Evolutionary conservation across 37 sponge, comb jelly and placozoan species (phyloP), one percentile per base, ranked within the genome.

Genomic region (Haliclona indistincta): DNA sequence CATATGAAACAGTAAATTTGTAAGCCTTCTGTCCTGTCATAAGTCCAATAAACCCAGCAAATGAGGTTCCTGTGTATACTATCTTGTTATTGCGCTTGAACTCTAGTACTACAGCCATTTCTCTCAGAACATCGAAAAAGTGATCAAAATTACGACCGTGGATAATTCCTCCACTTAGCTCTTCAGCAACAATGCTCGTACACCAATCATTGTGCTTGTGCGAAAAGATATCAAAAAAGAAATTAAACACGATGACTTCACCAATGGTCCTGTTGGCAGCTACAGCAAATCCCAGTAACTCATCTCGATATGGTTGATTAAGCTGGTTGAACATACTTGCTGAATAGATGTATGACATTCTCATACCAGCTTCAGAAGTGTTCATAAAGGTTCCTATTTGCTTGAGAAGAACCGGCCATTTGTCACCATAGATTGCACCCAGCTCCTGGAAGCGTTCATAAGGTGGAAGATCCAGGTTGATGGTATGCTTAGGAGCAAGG

Each of bases 111-210:
- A 90, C 55, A 23, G 86, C 84, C 43, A 93, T 41, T 22, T 86
- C 79, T 56, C 83, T 52, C 8, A 96, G 89, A 38, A 79, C 19
- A 20, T 61, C 66, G 7, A 63, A 47, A 4, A 96, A 54, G 69
- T 91, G 93, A 76, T 96, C 97, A 38, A 96, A 56, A 64, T 96
- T 96, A 39, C 97, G 42, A 4, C 79, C 97, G 68, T 96, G 97
- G 32, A 71, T 81, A 28, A 96, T 82, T 0, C 56, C 60, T 25
- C 96, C 96, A 23, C 83, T 76, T 6, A 38, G 26, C 23, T 83
- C 78, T 63, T 88, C 84, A 3, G 81, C 90, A 4, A 96, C 89
- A 65, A 96, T 96, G 52, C 93, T 92, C 17, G 96, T 96, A 68
- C 96, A 96, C n/a, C 66, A 78, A 40, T 74, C 67, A 3, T n/a